These are phyloP conservation scores for Eupristina koningsbergeri DNA, from an alignment of 1,140 invertebrate species.

Conservation along the genomic window DNA sequence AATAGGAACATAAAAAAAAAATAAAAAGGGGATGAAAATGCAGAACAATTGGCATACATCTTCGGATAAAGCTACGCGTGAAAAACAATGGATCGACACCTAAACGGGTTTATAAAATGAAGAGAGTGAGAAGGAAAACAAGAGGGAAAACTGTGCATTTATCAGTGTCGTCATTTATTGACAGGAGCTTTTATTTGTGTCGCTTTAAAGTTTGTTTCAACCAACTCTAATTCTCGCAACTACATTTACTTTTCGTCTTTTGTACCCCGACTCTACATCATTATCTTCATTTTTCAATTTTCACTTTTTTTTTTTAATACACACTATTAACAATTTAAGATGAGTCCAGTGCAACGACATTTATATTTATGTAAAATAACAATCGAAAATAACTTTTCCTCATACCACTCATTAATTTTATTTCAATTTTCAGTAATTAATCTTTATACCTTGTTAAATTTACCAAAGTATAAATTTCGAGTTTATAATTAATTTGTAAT, in stretches of 20 bases:
- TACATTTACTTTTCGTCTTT: slow-evolving; percentile 15
- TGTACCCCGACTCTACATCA: neutral
- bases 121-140: neutral
- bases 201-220: slow-evolving; percentile 13
- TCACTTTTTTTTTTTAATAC: neutral
- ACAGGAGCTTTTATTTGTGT: slow-evolving; percentile 46
- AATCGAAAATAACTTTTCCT: too few relatives aligned
- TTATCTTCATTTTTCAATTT: neutral
- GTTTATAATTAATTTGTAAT: too few relatives aligned
- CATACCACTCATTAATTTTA: too few relatives aligned
- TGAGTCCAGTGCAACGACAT: neutral
- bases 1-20: slow-evolving; percentile 26
- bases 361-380: too few relatives aligned
- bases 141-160: slow-evolving; percentile 35
- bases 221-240: neutral
- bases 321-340: neutral
- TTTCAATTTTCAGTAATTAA: too few relatives aligned
- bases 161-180: slow-evolving; percentile 55
- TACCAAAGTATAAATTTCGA: too few relatives aligned
- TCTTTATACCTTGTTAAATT: too few relatives aligned
- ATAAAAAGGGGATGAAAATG: slow-evolving; percentile 42
- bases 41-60: slow-evolving; percentile 42
- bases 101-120: slow-evolving; percentile 49
- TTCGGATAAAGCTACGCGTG: slow-evolving; percentile 1
- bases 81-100: slow-evolving; percentile 44